These are phyloP conservation scores for Cryptomyrus ogoouensis DNA, from an alignment of 2,113 vertebrate genomes.

Conservation along the genomic window DNA sequence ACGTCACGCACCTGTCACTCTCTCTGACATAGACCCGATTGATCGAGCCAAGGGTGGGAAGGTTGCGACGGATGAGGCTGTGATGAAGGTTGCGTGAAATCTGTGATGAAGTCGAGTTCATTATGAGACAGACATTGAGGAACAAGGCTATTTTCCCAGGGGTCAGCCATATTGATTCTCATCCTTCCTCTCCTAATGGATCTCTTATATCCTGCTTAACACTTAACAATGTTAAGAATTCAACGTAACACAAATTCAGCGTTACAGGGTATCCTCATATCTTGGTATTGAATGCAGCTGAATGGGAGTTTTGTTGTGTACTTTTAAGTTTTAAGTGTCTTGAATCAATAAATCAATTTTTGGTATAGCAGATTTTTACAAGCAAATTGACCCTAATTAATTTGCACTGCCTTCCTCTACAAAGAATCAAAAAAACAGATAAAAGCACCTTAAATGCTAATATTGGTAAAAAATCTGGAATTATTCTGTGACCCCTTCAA, in stretches of 20 bases:
- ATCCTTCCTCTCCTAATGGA: slow-evolving; percentile 13
- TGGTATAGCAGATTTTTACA: neutral
- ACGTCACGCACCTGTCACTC: slow-evolving; percentile 5
- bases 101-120: neutral
- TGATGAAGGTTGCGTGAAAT: neutral
- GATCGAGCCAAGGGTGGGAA: slow-evolving; percentile 15
- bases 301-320: neutral
- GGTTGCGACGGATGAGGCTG: slow-evolving; percentile 6
- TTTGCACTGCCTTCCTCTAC: neutral
- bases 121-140: neutral
- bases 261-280: neutral
- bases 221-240: neutral
- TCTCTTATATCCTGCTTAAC: neutral
- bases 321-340: neutral
- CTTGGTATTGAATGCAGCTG: neutral
- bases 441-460: neutral
- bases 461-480: neutral
- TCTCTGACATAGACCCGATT: neutral
- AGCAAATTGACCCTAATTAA: neutral
- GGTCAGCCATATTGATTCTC: slow-evolving; percentile 9
- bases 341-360: neutral
- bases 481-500: neutral
- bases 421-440: neutral
- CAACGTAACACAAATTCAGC: neutral
- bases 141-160: slow-evolving; percentile 13